Conservation (phyloP, 2,888 invertebrate genomes). For the Sipha maydis region DNA sequence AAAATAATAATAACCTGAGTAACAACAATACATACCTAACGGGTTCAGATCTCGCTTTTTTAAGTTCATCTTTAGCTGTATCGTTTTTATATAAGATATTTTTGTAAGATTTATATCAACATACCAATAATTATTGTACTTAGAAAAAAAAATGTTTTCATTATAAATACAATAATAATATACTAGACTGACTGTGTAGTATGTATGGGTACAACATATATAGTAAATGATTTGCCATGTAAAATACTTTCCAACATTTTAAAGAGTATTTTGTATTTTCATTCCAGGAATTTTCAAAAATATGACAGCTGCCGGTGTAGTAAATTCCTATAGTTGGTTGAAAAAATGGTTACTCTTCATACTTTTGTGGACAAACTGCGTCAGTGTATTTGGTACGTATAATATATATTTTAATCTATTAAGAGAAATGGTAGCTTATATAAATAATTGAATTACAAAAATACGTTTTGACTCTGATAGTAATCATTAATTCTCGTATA, state of each 20-base stretch:
- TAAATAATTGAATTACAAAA: too few species aligned
- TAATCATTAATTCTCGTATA: too few species aligned
- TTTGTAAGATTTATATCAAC: not conserved
- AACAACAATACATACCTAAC: not conserved
- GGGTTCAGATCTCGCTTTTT: not conserved
- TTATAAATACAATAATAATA: too few species aligned
- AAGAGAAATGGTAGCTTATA: too few species aligned
- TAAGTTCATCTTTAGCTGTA: not conserved
- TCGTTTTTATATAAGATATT: not conserved
- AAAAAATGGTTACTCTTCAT: conserved; percentile 23
- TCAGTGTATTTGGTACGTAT: conserved; percentile 25
- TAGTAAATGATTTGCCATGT: too few species aligned
- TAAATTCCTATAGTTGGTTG: conserved; percentile 35
- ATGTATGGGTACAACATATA: too few species aligned
- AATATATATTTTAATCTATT: not conserved
- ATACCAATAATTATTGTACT: too few species aligned
- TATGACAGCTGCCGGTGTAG: conserved; percentile 45
- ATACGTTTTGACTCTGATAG: too few species aligned
- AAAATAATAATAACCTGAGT: not conserved
- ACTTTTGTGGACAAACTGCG: conserved; percentile 21
- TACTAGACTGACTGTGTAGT: too few species aligned
- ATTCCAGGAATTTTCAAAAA: conserved; percentile 49
- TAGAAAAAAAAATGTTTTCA: too few species aligned
- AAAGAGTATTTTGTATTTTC: not conserved
- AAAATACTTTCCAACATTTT: too few species aligned